Evolutionary conservation across 1,140 invertebrate genomes (phyloP).

Genomic region (Muscidifurax raptorellus): DNA sequence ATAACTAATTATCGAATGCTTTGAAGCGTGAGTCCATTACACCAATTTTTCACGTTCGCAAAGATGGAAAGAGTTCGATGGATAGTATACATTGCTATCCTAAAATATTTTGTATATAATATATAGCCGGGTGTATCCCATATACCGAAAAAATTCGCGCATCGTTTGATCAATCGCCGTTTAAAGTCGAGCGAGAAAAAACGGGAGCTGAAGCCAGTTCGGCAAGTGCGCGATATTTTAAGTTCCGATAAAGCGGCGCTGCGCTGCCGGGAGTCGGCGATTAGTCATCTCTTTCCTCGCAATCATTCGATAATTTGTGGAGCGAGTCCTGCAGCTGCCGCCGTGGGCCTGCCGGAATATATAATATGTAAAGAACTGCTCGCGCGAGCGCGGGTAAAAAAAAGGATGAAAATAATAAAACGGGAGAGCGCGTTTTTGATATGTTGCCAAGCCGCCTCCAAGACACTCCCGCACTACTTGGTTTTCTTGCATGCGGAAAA

Average conservation of each 20-base stretch:
- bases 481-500: conserved; percentile 12
- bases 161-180: neutral
- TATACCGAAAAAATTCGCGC: neutral
- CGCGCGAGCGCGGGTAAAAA: neutral
- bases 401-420: neutral
- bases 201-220: too few relatives aligned
- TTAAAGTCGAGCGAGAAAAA: neutral
- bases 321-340: neutral
- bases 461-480: neutral
- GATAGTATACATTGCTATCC: too few relatives aligned
- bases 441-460: conserved; percentile 63
- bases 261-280: neutral
- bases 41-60: neutral
- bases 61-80: too few relatives aligned
- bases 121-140: too few relatives aligned
- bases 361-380: neutral
- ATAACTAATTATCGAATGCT: conserved; percentile 30
- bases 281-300: neutral
- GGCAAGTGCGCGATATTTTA: too few relatives aligned
- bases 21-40: neutral
- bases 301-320: conserved; percentile 3
- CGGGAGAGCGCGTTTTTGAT: conserved; percentile 57
- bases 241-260: too few relatives aligned
- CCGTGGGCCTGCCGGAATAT: neutral
- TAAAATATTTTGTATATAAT: too few relatives aligned